Evolutionary conservation across 2,113 vertebrate genomes (phyloP).

Genomic region (Rana temporaria): DNA sequence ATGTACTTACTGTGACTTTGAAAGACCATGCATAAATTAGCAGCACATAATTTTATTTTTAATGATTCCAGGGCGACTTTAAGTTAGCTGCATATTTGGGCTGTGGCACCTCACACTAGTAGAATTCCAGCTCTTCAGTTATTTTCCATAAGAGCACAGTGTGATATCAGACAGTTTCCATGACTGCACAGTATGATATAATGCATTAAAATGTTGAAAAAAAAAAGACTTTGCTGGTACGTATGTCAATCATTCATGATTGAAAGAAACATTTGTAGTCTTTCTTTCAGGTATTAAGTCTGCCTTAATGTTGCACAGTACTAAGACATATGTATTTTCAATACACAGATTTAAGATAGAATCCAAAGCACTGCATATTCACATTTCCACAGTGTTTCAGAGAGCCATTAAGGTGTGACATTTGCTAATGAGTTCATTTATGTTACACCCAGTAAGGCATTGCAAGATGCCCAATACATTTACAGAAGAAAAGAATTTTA

Average conservation of each 20-base stretch:
- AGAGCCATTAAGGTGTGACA: background rate
- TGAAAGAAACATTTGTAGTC: slow-evolving; percentile 18
- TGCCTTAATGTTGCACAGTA: background rate
- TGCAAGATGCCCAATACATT: background rate
- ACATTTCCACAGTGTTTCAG: background rate
- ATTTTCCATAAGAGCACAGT: slow-evolving; percentile 56
- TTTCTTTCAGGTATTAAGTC: background rate
- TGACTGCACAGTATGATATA: slow-evolving; percentile 58
- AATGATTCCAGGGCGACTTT: slow-evolving; percentile 8
- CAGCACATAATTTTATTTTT: slow-evolving; percentile 19
- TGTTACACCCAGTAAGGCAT: slow-evolving; percentile 11
- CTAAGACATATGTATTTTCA: background rate
- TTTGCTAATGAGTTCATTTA: slow-evolving; percentile 8
- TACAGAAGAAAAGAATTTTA: slow-evolving; percentile 11
- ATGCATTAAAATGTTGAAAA: slow-evolving; percentile 48
- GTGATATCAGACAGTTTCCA: slow-evolving; percentile 56
- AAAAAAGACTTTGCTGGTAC: slow-evolving; percentile 31
- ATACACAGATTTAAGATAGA: background rate
- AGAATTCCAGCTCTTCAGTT: slow-evolving; percentile 42
- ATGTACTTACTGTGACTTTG: slow-evolving; percentile 11
- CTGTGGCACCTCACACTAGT: slow-evolving; percentile 32
- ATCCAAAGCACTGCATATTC: background rate
- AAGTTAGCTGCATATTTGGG: slow-evolving; percentile 28
- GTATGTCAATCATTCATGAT: slow-evolving; percentile 41
- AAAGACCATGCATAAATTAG: slow-evolving; percentile 40